Conservation (phyloP, 2,888 invertebrate genomes). For the Hermodice carunculata region DNA sequence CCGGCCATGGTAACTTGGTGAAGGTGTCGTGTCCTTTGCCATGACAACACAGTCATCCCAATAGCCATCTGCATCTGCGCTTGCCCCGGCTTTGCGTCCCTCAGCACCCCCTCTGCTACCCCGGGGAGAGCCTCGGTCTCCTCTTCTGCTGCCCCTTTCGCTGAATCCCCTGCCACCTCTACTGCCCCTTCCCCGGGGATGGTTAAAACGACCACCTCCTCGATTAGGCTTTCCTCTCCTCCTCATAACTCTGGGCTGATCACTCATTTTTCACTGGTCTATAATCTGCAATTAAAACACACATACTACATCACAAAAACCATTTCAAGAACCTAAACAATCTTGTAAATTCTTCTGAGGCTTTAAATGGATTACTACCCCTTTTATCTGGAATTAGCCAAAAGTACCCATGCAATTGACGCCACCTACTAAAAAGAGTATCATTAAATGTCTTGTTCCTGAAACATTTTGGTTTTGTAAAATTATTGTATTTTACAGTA, state of each 20-base stretch:
- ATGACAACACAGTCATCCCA: background rate
- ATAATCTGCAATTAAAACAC: too few species aligned
- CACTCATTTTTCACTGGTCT: too few species aligned
- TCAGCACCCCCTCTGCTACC: background rate
- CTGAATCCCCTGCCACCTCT: conserved; percentile 34
- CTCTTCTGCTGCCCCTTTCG: conserved; percentile 14
- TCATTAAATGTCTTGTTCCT: too few species aligned
- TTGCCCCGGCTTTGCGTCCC: background rate
- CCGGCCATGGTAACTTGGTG: background rate
- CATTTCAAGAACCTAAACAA: too few species aligned
- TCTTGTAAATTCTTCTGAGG: too few species aligned
- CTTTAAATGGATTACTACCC: too few species aligned
- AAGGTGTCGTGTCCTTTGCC: background rate
- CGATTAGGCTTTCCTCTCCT: conserved; percentile 53
- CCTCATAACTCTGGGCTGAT: conserved; percentile 24
- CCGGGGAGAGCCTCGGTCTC: background rate
- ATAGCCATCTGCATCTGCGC: background rate
- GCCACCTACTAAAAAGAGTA: too few species aligned
- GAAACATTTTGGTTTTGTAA: too few species aligned
- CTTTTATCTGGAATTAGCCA: too few species aligned
- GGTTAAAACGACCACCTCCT: conserved; percentile 47
- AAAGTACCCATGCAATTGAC: too few species aligned
- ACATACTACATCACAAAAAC: too few species aligned
- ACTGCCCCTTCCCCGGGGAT: conserved; percentile 18
- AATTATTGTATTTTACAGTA: too few species aligned